Evolutionary conservation across 2,113 vertebrate species (phyloP), one percentile per base, ranked within the genome.

Genomic region (Pachypanchax playfairii): DNA sequence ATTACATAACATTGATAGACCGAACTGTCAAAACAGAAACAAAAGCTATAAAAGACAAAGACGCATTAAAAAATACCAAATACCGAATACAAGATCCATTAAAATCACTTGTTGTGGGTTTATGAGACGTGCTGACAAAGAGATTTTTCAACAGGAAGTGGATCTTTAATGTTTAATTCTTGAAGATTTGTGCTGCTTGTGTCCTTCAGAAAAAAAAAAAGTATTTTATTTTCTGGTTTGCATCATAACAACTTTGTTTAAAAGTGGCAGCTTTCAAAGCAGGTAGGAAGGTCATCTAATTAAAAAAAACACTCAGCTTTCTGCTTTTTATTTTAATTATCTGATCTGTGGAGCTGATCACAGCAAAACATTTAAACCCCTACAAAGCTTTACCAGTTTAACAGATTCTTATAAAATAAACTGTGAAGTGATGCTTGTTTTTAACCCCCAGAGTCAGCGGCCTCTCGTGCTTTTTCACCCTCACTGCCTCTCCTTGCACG

Each of bases 1-100:
- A 67, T 88, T 90, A 77, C 69, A 47, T 85, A 85, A 88, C 73
- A 51, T 80, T 74, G 68, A 75, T 68, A 76, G 75, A 77, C 50
- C 26, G 38, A 10, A 3, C 54, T 52, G 68, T 70, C 64, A 80
- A 68, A 82, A 67, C 44, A 68, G 14, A 36, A 54, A 3, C 0
- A 1, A 52, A 69, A 62, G 68, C 55, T 48, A 17, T 4, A 12
- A 44, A 60, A 73, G 44, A 62, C 49, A 72, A 62, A 50, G 18
- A 18, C 52, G 21, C 22, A 65, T 12, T 26, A 21, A 52, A 52
- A 2, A 14, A 48, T 14, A 12, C 1, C 25, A 46, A 7, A 17
- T 8, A 47, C n/a, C n/a, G n/a, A n/a, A n/a, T n/a, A 53, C 33
- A 15, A 44, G 35, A 59, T 35, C 3, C 42, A 11, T 33, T 62